Base-by-base conservation (phyloP, 2,797 vertebrate species). In the Onychomys torridus region DNA sequence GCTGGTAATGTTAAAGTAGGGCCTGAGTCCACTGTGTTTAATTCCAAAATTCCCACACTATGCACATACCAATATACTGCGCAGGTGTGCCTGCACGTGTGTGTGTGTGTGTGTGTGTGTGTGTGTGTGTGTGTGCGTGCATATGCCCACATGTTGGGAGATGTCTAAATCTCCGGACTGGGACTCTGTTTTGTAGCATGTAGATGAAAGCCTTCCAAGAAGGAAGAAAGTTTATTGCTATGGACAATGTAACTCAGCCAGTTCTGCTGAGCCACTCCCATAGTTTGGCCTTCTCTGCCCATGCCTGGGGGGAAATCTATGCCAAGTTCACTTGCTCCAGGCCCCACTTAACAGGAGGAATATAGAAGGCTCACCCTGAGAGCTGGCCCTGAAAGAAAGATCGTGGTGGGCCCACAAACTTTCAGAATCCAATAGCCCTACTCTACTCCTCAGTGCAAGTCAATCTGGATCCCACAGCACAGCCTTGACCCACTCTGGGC, bases 321-420 rank as follows among this genome's bases (percentile, higher is more conserved):
- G 4, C 37, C 63, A 85, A 16, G 49, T 7, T 34, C 52, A 46
- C n/a, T 63, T 55, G 61, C 67, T 63, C 14, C 7, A 0, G n/a
- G 17, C 19, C 63, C 69, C 52, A 29, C 34, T 37, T 61, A 61
- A 67, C 52, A 91, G 90, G 85, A 93, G 90, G 81, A 93, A 86
- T 19, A 59, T 19, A 29, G 57, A 25, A 84, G 59, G 3, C 57
- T 90, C 57, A 34, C 55, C 40, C 57, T 1, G 4, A 43, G 13
- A 52, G 49, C 46, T 49, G 25, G 2, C 25, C 46, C 49, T 29
- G 34, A 57, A 61, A 75, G 14, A 61, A 69, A 89, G 0, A 16
- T 6, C 73, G 27, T 2, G 40, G 0, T 13, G 19, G 17, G 13
- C 23, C 65, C 90, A 59, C 46, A 37, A 46, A 27, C 55, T 52